phyloP scores from a whole-genome alignment of 2,888 invertebrate genomes.

The Lagria hirta region DNA sequence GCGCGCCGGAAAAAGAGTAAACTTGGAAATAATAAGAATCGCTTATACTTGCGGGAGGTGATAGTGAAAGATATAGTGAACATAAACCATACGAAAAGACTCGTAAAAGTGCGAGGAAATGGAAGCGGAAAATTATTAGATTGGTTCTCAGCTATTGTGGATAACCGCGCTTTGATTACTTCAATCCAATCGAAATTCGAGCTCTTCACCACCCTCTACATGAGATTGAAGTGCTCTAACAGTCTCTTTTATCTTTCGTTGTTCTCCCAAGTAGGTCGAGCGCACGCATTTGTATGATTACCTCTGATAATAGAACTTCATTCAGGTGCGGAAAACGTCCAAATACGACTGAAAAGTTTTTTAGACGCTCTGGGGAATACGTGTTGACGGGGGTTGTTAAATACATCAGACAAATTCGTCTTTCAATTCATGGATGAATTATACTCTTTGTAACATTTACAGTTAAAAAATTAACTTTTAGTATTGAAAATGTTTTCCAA shows the following conservation, averaged over 20 bases:
- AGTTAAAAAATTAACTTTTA: not conserved
- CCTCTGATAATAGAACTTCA: slow-evolving; percentile 19
- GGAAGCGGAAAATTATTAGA: slow-evolving; percentile 45
- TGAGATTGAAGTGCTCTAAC: slow-evolving; percentile 29
- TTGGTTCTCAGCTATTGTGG: slow-evolving; percentile 41
- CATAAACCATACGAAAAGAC: slow-evolving; percentile 31
- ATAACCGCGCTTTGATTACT: slow-evolving; percentile 45
- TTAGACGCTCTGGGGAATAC: not conserved
- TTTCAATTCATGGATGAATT: not conserved
- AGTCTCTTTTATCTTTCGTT: slow-evolving; percentile 27
- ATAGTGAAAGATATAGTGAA: slow-evolving; percentile 24
- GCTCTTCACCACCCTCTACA: slow-evolving; percentile 23
- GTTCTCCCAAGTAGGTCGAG: slow-evolving; percentile 23
- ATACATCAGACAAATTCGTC: not conserved
- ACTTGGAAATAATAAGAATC: slow-evolving; percentile 25
- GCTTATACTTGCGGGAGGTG: slow-evolving; percentile 27
- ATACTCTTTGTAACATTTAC: not conserved
- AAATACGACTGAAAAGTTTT: too few relatives aligned
- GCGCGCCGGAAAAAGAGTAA: slow-evolving; percentile 19
- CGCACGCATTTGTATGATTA: slow-evolving; percentile 27
- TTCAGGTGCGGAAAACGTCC: too few relatives aligned
- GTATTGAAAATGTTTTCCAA: too few relatives aligned
- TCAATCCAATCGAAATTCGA: slow-evolving; percentile 39
- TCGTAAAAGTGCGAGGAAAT: slow-evolving; percentile 42
- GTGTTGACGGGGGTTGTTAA: not conserved